Base-by-base conservation (phyloP, 2,113 vertebrate species). In the Brachirus orientalis region DNA sequence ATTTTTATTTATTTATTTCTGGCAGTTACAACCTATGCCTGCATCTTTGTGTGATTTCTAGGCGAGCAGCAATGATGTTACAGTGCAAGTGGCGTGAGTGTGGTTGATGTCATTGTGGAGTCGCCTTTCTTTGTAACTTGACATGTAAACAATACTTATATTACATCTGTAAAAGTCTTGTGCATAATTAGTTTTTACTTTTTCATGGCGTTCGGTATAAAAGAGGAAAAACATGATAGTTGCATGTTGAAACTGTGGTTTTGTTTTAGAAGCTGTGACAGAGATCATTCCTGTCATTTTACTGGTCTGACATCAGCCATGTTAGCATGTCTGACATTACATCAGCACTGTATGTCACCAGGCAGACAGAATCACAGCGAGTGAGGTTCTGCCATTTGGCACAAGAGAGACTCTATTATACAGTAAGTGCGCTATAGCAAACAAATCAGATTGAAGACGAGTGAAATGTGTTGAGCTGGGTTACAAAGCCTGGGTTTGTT, bases 401-500 rank as follows among this genome's bases (percentile, higher is more conserved):
- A 60, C 61, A 35, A 37, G 18, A 22, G 20, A 53, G 40, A 13
- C 63, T 38, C 16, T 36, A 53, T 44, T 47, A 55, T 46, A 71
- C 46, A 45, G 71, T 63, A 33, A 54, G 69, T 3, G 43, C 41
- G 52, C 37, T n/a, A 38, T 9, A 43, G 66, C 44, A 60, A 72
- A 50, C 58, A 63, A 58, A 52, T 53, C 35, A n/a, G 66, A 72
- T 37, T n/a, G 17, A 19, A 55, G 57, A 66, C n/a, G 61, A 59
- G 60, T 40, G 60, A 69, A 20, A 45, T 68, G 66, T 56, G 63
- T 71, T 74, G 17, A 47, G 40, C 45, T 60, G 57, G 16, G 22
- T 60, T 51, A 83, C 79, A 88, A 83, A 79, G 86, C 79, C 51
- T 8, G 2, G 35, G 66, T 76, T 81, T 89, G 86, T 89, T 79